Conservation (phyloP, 2,113 vertebrate genomes). For the Corythaeola cristata region DNA sequence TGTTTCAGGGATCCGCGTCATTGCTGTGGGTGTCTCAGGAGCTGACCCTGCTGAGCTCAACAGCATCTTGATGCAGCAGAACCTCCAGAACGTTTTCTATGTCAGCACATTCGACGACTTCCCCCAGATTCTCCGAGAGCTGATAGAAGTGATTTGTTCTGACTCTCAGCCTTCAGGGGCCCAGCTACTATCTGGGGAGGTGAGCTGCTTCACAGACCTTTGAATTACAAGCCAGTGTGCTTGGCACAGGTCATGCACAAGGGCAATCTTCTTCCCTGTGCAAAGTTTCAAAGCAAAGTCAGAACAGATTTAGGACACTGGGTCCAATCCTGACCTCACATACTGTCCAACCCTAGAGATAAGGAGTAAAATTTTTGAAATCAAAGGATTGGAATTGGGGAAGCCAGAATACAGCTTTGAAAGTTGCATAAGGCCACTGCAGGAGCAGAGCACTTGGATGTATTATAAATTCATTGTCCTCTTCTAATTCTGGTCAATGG, state of each 20-base stretch:
- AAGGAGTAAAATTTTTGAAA: not conserved
- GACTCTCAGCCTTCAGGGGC: slow-evolving; percentile 4
- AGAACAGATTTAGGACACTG: not conserved
- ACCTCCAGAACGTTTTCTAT: slow-evolving; percentile 82
- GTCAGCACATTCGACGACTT: slow-evolving; percentile 82
- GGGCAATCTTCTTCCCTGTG: not conserved
- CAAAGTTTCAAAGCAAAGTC: not conserved
- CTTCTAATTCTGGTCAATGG: not conserved
- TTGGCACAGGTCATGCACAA: not conserved
- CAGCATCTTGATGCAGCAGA: slow-evolving; percentile 76
- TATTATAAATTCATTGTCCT: not conserved
- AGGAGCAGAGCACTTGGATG: not conserved
- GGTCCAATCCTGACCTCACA: not conserved
- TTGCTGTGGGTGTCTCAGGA: slow-evolving; percentile 83
- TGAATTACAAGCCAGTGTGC: not conserved
- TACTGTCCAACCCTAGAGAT: not conserved
- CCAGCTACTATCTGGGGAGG: not conserved
- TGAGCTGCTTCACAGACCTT: not conserved
- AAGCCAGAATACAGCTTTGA: not conserved
- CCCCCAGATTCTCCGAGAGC: slow-evolving; percentile 80
- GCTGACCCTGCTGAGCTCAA: slow-evolving; percentile 83
- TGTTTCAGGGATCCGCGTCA: slow-evolving; percentile 81
- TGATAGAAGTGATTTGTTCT: slow-evolving; percentile 81
- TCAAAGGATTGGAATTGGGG: fast-evolving
- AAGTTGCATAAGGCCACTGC: not conserved